Evolutionary conservation across 2,888 invertebrate genomes (phyloP), one percentile per base, ranked within the genome.

Genomic region (Xanthia icteritia): DNA sequence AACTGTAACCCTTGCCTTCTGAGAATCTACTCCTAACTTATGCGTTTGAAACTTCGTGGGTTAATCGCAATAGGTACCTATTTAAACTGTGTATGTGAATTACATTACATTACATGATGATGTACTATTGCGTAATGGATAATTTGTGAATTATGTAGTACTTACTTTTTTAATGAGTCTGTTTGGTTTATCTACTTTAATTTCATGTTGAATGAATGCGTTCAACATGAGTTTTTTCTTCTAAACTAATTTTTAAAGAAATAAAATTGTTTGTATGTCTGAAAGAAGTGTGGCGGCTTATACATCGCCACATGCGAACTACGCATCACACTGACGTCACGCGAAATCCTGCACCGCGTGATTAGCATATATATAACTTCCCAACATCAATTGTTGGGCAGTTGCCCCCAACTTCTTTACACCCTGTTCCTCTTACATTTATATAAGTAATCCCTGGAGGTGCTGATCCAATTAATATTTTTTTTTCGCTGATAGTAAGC

Each of bases 1-100:
- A n/a, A 56, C 73, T 15, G 31, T 9, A 11, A 79, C 45, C 61
- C 39, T 63, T 56, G 48, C 45, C 9, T 73, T 63, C 73, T 48
- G 42, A 31, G 56, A 64, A 64, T 58, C 5, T 23, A 45, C 39
- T 64, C 20, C 15, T 15, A 56, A 56, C 63, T 48, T 63, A 27
- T 9, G 31, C 31, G 56, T 36, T 31, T 58, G 42, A 36, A 73
- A 65, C 15, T 58, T 80, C 15, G n/a, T 39, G 3, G 31, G 48
- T 58, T 66, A 58, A 39, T 5, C 20, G 23, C 23, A 17, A 61
- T 70, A 42, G 4, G 8, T 60, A 31, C 5, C 17, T 69, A 39
- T 61, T 27, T n/a, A 13, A 1, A 17, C 15, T n/a, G 5, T 54
- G 11, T 36, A 6, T 54, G 11, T 36, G 2, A 69, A 69, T n/a